Base-by-base conservation (phyloP, 92 coral and sea anemone genomes). In the Parazoanthus darwini region DNA sequence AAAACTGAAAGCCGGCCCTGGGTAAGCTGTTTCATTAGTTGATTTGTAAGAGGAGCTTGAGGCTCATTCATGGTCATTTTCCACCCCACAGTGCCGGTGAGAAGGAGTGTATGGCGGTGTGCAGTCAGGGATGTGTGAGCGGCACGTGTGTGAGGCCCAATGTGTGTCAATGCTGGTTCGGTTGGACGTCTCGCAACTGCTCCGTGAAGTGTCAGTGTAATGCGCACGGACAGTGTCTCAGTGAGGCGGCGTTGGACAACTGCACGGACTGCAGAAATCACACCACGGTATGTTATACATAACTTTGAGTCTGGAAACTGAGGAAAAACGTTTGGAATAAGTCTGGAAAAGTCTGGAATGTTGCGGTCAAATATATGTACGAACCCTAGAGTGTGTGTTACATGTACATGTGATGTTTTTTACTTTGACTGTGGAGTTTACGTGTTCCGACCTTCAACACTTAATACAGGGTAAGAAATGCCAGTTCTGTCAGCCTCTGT, bases 71-170 rank as follows among this genome's bases (percentile, higher is more conserved):
- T 82, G 23, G 67, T 15, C 20, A 10, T 8, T 43, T 67, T 44
- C 15, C 15, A 10, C 39, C 36, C 39, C 59, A 44, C 79, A 84
- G 87, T 70, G 78, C 79, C 71, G 87, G 87, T 71, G 87, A 84
- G 82, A 94, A 94, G 76, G 91, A 80, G 36, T 97, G 99, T 80
- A 58, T 67, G 71, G 97, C 99, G 39, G 90, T 97, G 11, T 97
- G 99, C 65, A 86, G 83, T 20, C 92, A 91, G 71, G 99, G 99
- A 18, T 97, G 99, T 86, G 91, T 63, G 20, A 83, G 92, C 7
- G 99, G 99, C n/a, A 29, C 56, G n/a, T 97, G 99, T 70, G 93
- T 90, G 54, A 63, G 59, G 14, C 99, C 99, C 6, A 94, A 97
- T 66, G 82, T 83, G 59, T 97, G 99, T 51, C 74, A 51, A 3